Base-by-base conservation (phyloP, 2,797 vertebrate genomes). In the Aulostomus chinensis region DNA sequence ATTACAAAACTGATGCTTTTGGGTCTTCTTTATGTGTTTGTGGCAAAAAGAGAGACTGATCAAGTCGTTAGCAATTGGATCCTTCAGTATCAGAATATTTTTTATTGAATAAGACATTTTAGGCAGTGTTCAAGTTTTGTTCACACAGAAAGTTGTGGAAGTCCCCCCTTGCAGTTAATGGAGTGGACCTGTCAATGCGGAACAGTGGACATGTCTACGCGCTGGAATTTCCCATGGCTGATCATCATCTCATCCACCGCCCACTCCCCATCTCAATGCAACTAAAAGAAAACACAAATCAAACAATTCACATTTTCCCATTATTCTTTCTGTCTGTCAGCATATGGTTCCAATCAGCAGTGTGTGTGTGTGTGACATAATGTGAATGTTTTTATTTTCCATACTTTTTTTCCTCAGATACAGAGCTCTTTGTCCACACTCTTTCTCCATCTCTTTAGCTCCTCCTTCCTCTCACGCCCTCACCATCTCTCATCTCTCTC, bases 281-380 rank as follows among this genome's bases (percentile, higher is more conserved):
- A 85, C 78, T 76, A 76, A 76, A 76, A 71, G 49, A 68, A 52
- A 83, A 84, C 79, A 76, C 70, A 88, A 87, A 86, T 87, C 76
- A 86, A 83, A 82, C 83, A 86, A 84, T 86, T 79, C 70, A 82
- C 75, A 84, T 75, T 86, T 80, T 86, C 73, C 82, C 84, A 88
- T 85, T 88, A 85, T 87, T 87, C 61, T n/a, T n/a, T 75, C 56
- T 64, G 58, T 77, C 62, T 70, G 68, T 75, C 76, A 71, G 73
- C 90, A 92, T 89, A 78, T 92, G 91, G 84, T 90, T 90, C 68
- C 81, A 90, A 89, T 92, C 80, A 83, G 57, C 37, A 50, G 40
- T 60, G 35, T 54, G 60, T 56, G 54, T 48, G 51, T 8, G 56
- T 35, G 66, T 17, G 52, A 66, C 62, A 83, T 49, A 61, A 82